Percentiles rank a stretch among this genome's conserved stretches.
These are phyloP conservation scores for Neoniphon sammara DNA, from an alignment of 2,797 vertebrate species.

Conservation along the genomic window DNA sequence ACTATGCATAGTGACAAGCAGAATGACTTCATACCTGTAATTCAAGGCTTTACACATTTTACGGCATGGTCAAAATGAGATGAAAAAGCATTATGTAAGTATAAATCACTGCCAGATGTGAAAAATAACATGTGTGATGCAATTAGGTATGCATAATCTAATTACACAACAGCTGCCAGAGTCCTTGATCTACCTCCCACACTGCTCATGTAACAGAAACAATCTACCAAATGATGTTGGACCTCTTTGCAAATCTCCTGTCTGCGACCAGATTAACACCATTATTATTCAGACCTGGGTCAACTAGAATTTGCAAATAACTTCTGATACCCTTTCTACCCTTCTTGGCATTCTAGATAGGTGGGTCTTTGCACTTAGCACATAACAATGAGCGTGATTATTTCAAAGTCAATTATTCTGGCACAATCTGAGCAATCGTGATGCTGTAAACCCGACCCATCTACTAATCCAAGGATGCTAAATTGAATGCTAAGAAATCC, in stretches of 20 bases:
- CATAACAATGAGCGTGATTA: too few species aligned
- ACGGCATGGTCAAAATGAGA: constrained; percentile 7
- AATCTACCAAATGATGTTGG: not conserved
- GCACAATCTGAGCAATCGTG: not conserved
- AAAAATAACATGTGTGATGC: constrained; percentile 35
- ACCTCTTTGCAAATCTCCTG: not conserved
- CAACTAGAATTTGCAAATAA: constrained; percentile 9
- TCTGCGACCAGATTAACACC: constrained; percentile 1
- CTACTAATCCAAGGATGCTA: constrained; percentile 30
- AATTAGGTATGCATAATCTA: constrained; percentile 42
- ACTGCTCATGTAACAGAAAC: constrained; percentile 20
- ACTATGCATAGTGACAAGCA: not conserved
- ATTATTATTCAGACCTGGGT: constrained; percentile 22
- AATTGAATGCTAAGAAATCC: constrained; percentile 34
- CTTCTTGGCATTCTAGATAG: too few species aligned
- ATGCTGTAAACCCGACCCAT: constrained; percentile 11
- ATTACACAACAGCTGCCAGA: constrained; percentile 41
- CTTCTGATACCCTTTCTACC: too few species aligned
- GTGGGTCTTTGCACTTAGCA: too few species aligned
- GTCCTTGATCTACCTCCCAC: constrained; percentile 39
- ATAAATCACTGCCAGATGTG: constrained; percentile 27
- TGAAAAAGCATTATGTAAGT: constrained; percentile 24
- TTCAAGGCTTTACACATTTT: constrained; percentile 12
- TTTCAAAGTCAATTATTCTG: too few species aligned
- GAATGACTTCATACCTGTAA: constrained; percentile 20